Conservation (phyloP, 2,888 invertebrate genomes). For the Cheilosia urbana region DNA sequence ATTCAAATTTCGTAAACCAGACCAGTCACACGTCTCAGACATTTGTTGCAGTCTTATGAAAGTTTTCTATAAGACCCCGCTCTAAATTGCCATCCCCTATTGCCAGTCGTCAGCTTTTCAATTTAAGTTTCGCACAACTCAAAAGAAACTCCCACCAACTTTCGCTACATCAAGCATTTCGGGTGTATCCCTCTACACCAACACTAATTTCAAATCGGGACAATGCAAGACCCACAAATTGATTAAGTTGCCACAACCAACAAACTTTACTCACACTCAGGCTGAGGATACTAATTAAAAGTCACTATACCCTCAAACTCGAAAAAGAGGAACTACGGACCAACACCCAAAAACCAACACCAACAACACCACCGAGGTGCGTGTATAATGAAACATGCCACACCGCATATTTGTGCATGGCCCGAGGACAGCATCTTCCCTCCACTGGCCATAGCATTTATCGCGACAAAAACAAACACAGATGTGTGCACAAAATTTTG, state of each 20-base stretch:
- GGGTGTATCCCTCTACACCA: not conserved
- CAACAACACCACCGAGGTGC: not conserved
- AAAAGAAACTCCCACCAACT: too few relatives aligned
- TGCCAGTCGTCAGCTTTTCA: too few relatives aligned
- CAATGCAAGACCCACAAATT: not conserved
- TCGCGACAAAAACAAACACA: not conserved
- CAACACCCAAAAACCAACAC: too few relatives aligned
- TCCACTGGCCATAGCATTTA: not conserved
- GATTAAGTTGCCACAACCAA: constrained; percentile 1
- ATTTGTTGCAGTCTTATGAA: too few relatives aligned
- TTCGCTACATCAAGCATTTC: too few relatives aligned
- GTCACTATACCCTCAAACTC: not conserved
- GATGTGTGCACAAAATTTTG: not conserved
- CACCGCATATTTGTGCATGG: not conserved
- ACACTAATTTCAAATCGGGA: constrained; percentile 1
- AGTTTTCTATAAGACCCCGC: too few relatives aligned
- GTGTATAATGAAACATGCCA: not conserved
- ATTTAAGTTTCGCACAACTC: too few relatives aligned
- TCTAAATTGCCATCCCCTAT: too few relatives aligned
- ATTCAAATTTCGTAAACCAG: too few relatives aligned
- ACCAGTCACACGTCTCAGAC: too few relatives aligned
- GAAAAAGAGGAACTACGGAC: not conserved
- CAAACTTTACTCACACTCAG: not conserved
- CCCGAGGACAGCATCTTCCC: not conserved
- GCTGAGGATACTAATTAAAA: constrained; percentile 13